phyloP scores from a whole-genome alignment of 2,797 vertebrate genomes.

The Alectoris magna region DNA sequence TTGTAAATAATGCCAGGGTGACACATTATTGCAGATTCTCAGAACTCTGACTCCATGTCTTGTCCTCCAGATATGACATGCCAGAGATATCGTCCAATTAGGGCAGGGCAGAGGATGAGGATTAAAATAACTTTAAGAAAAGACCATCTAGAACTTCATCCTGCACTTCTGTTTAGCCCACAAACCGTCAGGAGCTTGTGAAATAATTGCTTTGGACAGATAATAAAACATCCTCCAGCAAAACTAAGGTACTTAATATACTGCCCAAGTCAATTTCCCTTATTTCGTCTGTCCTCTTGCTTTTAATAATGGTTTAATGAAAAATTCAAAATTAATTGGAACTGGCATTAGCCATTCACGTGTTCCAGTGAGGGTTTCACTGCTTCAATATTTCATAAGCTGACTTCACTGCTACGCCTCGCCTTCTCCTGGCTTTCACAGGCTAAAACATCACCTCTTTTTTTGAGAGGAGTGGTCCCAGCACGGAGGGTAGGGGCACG shows the following conservation, averaged over 20 bases:
- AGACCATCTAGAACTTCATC: neutral
- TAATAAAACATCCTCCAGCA: conserved; percentile 65
- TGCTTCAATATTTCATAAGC: conserved; percentile 59
- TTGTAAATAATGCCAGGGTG: conserved; percentile 51
- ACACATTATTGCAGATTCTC: neutral
- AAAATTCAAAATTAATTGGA: conserved; percentile 77
- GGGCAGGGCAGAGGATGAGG: neutral
- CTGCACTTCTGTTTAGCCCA: conserved; percentile 40
- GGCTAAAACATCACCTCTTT: neutral
- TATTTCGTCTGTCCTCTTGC: conserved; percentile 65
- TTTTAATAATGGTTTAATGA: conserved; percentile 74
- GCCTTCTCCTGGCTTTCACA: conserved; percentile 12
- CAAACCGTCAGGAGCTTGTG: neutral
- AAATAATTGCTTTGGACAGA: conserved; percentile 68
- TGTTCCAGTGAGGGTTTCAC: conserved; percentile 31
- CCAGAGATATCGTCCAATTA: neutral
- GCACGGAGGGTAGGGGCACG: neutral
- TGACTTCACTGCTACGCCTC: neutral
- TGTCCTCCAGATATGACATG: neutral
- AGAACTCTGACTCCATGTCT: neutral
- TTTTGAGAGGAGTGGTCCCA: neutral
- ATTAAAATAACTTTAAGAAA: neutral
- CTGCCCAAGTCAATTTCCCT: conserved; percentile 58
- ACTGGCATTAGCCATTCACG: conserved; percentile 56
- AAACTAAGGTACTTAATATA: conserved; percentile 67